Evolutionary conservation across 2,113 vertebrate genomes (phyloP).

Genomic region (Malurus cyaneus): DNA sequence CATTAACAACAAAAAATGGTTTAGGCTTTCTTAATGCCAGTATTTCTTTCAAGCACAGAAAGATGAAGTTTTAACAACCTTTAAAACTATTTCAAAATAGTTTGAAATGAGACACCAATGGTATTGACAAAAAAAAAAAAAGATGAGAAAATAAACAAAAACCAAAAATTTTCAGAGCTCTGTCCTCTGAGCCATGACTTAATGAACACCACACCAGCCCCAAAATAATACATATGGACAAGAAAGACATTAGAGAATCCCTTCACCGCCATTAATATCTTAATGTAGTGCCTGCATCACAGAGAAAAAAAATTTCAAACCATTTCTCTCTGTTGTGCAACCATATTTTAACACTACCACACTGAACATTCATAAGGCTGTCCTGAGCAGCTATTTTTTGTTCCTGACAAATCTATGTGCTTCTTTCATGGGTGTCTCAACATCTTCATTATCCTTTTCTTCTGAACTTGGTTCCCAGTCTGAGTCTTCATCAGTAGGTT

Average conservation of each 20-base stretch:
- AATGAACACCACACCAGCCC: background rate
- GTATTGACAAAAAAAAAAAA: background rate
- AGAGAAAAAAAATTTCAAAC: background rate
- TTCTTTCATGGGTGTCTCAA: conserved; percentile 69
- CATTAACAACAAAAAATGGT: background rate
- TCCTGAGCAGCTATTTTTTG: conserved; percentile 54
- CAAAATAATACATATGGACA: background rate
- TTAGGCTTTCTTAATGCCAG: background rate
- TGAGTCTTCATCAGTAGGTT: conserved; percentile 77
- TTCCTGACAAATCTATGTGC: conserved; percentile 65
- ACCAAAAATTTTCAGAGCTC: background rate
- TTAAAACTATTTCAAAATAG: background rate
- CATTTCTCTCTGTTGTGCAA: background rate
- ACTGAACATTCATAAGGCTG: rapidly evolving
- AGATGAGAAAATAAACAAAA: background rate
- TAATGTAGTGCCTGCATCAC: background rate
- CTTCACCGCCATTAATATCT: background rate
- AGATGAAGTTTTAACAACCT: background rate
- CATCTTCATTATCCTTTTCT: conserved; percentile 69
- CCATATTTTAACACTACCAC: background rate
- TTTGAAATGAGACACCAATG: background rate
- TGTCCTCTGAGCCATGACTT: background rate
- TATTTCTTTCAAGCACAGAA: background rate
- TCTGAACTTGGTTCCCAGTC: conserved; percentile 78
- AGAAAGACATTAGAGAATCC: background rate